A percentile compares a stretch with the other conserved stretches of the same genome.
phyloP scores from a whole-genome alignment of 2,888 invertebrate genomes.

The Drosophila differens region DNA sequence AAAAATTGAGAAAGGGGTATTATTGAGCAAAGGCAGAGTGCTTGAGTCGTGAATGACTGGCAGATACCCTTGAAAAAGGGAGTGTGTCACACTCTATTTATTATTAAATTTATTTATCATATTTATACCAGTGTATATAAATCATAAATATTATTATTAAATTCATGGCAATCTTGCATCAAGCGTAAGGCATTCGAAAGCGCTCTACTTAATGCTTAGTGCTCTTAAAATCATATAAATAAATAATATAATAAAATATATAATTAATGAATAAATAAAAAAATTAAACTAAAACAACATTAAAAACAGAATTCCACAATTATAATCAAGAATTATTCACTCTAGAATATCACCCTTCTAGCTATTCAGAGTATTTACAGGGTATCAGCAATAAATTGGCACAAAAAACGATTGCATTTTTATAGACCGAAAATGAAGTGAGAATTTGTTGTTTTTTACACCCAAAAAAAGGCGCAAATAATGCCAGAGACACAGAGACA shows the following conservation, averaged over 20 bases:
- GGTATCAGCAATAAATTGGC: constrained; percentile 17
- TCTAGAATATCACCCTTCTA: neutral
- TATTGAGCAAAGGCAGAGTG: neutral
- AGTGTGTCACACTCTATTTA: too few species aligned
- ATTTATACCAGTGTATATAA: neutral
- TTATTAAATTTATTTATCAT: neutral
- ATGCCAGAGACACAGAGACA: neutral
- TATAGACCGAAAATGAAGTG: constrained; percentile 74
- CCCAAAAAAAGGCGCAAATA: constrained; percentile 24
- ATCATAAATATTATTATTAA: neutral
- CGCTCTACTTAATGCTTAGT: neutral
- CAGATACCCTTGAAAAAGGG: neutral
- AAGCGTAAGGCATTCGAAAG: too few species aligned
- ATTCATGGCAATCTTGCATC: neutral
- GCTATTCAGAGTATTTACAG: neutral
- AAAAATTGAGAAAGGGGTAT: constrained; percentile 18
- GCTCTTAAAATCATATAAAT: neutral
- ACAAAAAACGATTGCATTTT: constrained; percentile 66
- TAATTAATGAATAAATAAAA: neutral
- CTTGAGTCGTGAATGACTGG: neutral
- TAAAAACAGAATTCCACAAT: neutral
- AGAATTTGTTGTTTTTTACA: constrained; percentile 60
- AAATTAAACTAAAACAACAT: neutral
- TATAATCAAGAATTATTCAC: neutral
- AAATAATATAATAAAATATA: neutral